Conservation (phyloP, 2,113 vertebrate species). For the Xyliphius kryptos region DNA sequence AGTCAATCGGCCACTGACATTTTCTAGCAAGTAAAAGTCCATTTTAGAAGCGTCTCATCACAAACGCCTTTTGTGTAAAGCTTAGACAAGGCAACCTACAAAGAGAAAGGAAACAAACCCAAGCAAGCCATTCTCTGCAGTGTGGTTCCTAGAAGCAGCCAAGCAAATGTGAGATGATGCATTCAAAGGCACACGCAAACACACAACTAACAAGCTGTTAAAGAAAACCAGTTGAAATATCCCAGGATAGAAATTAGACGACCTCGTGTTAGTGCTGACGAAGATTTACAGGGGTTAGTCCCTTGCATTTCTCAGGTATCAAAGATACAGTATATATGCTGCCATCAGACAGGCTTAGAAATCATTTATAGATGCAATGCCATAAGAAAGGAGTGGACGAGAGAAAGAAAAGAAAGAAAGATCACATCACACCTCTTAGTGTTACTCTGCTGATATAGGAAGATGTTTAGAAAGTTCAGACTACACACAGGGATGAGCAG, state of each 20-base stretch:
- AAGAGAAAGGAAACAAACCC: conserved; percentile 38
- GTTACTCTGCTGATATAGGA: conserved; percentile 19
- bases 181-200: conserved; percentile 36
- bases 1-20: too few relatives aligned
- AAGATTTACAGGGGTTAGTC: too few relatives aligned
- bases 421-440: conserved; percentile 16
- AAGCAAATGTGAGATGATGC: conserved; percentile 49
- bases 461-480: conserved; percentile 20
- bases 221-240: conserved; percentile 4
- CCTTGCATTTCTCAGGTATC: conserved; percentile 13
- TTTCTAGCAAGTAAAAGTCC: too few relatives aligned
- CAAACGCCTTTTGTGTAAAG: too few relatives aligned
- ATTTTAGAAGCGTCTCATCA: too few relatives aligned
- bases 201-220: conserved; percentile 26
- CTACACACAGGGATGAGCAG: conserved; percentile 41
- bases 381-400: too few relatives aligned
- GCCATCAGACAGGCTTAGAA: too few relatives aligned
- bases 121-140: conserved; percentile 56
- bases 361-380: conserved; percentile 16
- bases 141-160: conserved; percentile 60
- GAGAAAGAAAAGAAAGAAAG: conserved; percentile 12
- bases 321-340: too few relatives aligned
- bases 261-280: conserved; percentile 27
- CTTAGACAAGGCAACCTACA: conserved; percentile 38
- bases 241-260: background rate